phyloP scores from a whole-genome alignment of 1,140 invertebrate species.

The Globodera ellingtonae region DNA sequence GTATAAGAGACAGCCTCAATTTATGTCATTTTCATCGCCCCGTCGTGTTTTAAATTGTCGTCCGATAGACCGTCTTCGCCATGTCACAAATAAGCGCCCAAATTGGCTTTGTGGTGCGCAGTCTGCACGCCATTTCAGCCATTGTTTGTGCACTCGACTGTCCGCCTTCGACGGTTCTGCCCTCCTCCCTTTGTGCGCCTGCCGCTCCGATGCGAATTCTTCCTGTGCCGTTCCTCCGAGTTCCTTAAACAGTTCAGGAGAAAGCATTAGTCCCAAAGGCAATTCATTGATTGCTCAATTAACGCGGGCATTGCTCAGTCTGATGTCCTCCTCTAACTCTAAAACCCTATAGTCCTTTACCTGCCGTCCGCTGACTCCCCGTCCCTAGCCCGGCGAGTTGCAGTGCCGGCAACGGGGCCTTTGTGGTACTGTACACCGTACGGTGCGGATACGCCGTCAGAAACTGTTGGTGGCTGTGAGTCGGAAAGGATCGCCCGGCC shows the following conservation, averaged over 20 bases:
- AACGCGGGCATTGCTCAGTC: no score
- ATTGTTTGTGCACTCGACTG: slow-evolving; percentile 30
- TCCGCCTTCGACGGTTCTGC: not conserved
- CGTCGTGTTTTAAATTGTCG: slow-evolving; percentile 24
- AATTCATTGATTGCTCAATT: no score
- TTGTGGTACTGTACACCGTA: not conserved
- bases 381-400: not conserved
- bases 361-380: not conserved
- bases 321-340: no score
- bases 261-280: no score
- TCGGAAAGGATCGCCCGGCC: not conserved
- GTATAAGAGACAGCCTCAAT: no score
- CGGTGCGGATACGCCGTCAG: not conserved
- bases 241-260: not conserved
- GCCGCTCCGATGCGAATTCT: not conserved
- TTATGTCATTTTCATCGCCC: no score
- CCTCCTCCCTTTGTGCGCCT: not conserved
- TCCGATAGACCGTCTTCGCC: slow-evolving; percentile 38
- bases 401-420: not conserved
- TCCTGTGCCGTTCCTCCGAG: slow-evolving; percentile 1
- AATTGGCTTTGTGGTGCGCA: slow-evolving; percentile 31
- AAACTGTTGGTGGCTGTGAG: not conserved
- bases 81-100: slow-evolving; percentile 42
- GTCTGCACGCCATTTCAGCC: slow-evolving; percentile 37
- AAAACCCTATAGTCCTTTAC: not conserved